Evolutionary conservation across 2,797 vertebrate genomes (phyloP).

Genomic region (Psittacula echo): DNA sequence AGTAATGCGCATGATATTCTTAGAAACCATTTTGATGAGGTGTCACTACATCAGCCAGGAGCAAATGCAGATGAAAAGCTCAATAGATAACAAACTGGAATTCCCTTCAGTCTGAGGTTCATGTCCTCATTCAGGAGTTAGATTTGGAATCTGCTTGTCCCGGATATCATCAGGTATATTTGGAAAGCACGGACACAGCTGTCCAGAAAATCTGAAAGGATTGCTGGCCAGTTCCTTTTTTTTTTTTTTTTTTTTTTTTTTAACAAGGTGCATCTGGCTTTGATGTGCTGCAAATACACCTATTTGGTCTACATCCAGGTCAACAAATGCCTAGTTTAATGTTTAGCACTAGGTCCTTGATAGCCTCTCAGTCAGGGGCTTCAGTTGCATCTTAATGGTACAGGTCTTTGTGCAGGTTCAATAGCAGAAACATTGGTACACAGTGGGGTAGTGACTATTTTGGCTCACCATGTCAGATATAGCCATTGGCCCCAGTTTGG

Average conservation of each 20-base stretch:
- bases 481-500: not conserved
- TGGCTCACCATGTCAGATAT: not conserved
- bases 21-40: slow-evolving; percentile 8
- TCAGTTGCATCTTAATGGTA: not conserved
- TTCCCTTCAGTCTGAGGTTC: not conserved
- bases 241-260: not conserved
- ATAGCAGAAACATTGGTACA: not conserved
- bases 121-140: not conserved
- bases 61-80: not conserved
- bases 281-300: not conserved
- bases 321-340: not conserved
- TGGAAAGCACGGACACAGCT: not conserved
- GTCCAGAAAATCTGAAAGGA: not conserved
- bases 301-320: not conserved
- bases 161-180: not conserved
- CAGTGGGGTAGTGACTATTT: not conserved
- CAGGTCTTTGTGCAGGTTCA: not conserved
- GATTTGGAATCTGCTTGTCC: not conserved
- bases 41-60: not conserved
- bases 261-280: not conserved
- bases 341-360: not conserved
- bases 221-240: not conserved
- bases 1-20: not conserved
- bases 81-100: not conserved
- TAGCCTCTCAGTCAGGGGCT: not conserved